A percentile compares a stretch with the other conserved stretches of the same genome.
These are phyloP conservation scores for Holacanthella duospinosa DNA, from an alignment of 2,888 invertebrate species.

Conservation along the genomic window DNA sequence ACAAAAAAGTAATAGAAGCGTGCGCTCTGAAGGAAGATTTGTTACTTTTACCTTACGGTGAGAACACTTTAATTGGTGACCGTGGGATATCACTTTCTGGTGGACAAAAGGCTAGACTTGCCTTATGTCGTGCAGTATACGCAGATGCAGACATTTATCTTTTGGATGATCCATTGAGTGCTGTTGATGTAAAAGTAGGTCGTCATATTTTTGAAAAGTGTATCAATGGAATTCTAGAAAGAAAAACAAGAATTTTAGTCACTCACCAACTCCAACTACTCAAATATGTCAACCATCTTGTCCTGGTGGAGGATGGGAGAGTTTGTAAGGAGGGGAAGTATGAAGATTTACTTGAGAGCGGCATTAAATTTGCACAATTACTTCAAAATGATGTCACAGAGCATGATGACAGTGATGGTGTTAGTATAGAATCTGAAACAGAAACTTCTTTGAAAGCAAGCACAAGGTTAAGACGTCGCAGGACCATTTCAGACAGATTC, in stretches of 20 bases:
- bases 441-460: not conserved
- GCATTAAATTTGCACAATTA: constrained; percentile 65
- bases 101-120: not conserved
- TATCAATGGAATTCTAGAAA: constrained; percentile 41
- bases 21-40: not conserved
- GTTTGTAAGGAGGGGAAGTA: constrained; percentile 51
- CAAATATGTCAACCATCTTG: constrained; percentile 54
- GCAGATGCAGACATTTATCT: constrained; percentile 46
- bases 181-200: constrained; percentile 46
- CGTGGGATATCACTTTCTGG: not conserved
- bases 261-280: constrained; percentile 78
- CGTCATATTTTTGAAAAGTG: constrained; percentile 45
- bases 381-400: constrained; percentile 41
- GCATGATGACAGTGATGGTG: not conserved
- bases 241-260: constrained; percentile 45
- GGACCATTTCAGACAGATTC: constrained; percentile 14
- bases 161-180: constrained; percentile 47
- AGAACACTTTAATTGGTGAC: not conserved
- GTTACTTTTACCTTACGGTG: not conserved
- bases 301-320: constrained; percentile 54
- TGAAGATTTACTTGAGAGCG: constrained; percentile 58
- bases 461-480: not conserved
- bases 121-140: constrained; percentile 48
- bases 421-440: not conserved
- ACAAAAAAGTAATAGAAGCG: not conserved